A percentile compares a stretch with the other conserved stretches of the same genome.
These are phyloP conservation scores for Eulemur coronatus DNA, from an alignment of 2,797 vertebrate genomes.

Conservation along the genomic window DNA sequence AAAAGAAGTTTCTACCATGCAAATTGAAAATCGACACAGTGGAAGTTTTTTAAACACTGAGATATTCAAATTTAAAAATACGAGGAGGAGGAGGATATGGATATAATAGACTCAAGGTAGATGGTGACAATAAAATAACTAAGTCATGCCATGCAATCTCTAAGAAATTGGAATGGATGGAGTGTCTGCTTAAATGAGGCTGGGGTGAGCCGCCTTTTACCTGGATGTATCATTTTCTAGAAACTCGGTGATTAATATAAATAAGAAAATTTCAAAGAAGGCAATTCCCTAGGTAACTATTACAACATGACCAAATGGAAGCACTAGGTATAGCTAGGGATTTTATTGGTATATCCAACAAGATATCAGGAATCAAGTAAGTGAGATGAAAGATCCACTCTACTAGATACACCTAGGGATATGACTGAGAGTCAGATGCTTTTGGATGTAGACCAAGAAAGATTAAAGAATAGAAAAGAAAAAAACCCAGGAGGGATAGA, in stretches of 20 bases:
- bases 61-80: neutral
- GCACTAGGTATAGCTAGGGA: neutral
- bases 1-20: neutral
- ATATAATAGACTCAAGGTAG: neutral
- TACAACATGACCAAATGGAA: neutral
- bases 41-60: neutral
- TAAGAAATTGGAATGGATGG: neutral
- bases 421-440: neutral
- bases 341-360: neutral
- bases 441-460: neutral
- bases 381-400: neutral
- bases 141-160: neutral
- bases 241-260: neutral
- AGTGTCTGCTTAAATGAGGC: neutral
- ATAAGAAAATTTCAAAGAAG: neutral
- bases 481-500: neutral
- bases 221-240: neutral
- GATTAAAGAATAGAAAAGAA: neutral
- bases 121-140: neutral
- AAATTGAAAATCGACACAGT: neutral
- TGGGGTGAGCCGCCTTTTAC: neutral
- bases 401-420: neutral
- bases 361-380: neutral
- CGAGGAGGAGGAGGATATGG: neutral
- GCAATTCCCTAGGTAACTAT: neutral